Evolutionary conservation across 2,888 invertebrate genomes (phyloP).

Genomic region (Andricus quercusramuli): DNA sequence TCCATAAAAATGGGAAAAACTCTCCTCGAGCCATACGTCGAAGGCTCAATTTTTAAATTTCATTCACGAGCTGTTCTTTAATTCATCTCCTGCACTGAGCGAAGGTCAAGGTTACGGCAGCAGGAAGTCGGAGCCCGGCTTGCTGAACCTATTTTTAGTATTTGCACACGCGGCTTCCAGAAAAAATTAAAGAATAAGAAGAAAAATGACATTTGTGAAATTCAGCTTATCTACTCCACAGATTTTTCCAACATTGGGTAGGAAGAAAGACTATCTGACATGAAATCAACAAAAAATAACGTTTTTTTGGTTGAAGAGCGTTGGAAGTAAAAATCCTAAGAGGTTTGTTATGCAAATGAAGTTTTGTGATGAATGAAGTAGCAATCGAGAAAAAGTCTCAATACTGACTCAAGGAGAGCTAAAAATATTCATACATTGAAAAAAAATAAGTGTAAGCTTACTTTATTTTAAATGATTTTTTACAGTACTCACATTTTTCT

Average conservation of each 20-base stretch:
- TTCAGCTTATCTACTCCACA: accelerated
- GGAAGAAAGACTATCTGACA: background rate
- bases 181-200: background rate
- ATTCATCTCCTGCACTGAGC: slow-evolving; percentile 1
- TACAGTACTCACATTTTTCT: slow-evolving; percentile 2
- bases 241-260: background rate
- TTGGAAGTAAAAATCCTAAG: background rate
- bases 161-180: background rate
- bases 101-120: slow-evolving; percentile 40
- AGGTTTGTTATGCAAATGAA: no score
- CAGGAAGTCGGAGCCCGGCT: slow-evolving; percentile 21
- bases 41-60: slow-evolving; percentile 40
- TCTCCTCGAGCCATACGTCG: background rate
- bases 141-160: slow-evolving; percentile 13
- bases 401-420: slow-evolving; percentile 9
- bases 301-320: background rate
- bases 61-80: slow-evolving; percentile 41
- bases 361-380: background rate
- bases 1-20: slow-evolving; percentile 1
- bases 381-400: background rate
- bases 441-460: background rate
- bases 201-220: background rate
- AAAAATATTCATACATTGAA: background rate
- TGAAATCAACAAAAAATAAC: no score
- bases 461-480: background rate